These are phyloP conservation scores for Rhagologus leucostigma DNA, from an alignment of 2,113 vertebrate species.

Conservation along the genomic window DNA sequence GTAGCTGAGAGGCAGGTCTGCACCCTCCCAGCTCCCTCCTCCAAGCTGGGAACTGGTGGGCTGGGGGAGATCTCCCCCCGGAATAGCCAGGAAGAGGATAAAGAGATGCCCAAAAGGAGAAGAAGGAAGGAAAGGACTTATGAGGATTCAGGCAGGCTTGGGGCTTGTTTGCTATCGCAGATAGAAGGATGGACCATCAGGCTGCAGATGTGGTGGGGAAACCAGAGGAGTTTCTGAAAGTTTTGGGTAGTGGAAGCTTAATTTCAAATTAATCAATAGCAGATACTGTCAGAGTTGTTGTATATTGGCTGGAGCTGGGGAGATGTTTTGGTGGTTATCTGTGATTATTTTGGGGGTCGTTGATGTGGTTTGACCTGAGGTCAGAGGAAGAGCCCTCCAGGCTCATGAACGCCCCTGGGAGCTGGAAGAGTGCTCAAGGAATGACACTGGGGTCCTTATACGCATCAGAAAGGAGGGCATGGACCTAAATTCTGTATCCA, in stretches of 20 bases:
- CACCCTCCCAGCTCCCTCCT: not conserved
- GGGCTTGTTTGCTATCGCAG: not conserved
- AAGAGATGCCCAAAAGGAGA: not conserved
- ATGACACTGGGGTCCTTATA: not conserved
- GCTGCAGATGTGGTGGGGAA: not conserved
- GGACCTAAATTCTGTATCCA: not conserved
- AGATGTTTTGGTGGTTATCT: not conserved
- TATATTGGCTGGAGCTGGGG: not conserved
- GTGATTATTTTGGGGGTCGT: not conserved
- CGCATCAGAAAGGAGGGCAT: not conserved
- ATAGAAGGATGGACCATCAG: not conserved
- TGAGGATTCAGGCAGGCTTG: not conserved
- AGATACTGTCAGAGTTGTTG: not conserved
- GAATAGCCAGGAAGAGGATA: not conserved
- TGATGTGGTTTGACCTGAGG: not conserved
- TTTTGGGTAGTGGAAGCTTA: not conserved
- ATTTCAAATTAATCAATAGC: not conserved
- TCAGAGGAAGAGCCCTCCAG: not conserved
- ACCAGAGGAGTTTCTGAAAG: not conserved
- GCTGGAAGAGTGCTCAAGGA: not conserved
- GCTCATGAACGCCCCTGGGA: rapidly evolving
- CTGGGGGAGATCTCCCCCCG: not conserved
- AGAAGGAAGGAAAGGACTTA: not conserved
- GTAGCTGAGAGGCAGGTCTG: not conserved
- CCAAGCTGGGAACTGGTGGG: not conserved